Conservation (phyloP, 2,113 vertebrate genomes). For the Ceratotherium simum region DNA sequence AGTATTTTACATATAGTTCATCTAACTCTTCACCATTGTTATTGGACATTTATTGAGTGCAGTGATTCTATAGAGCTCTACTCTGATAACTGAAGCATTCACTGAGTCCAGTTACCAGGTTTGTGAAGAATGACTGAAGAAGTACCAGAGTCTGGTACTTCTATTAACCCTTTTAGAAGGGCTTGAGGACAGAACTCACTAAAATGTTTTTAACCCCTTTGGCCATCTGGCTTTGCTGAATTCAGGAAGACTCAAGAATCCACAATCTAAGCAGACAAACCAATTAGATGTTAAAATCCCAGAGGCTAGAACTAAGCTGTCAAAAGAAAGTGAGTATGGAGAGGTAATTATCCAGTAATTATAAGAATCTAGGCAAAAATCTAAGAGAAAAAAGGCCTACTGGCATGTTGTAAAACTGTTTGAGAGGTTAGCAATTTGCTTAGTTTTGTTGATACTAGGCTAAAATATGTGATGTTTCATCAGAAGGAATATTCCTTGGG, state of each 20-base stretch:
- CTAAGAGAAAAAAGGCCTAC: neutral
- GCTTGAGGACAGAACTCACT: neutral
- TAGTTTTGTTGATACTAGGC: constrained; percentile 48
- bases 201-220: constrained; percentile 11
- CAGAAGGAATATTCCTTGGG: constrained; percentile 1
- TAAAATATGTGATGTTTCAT: constrained; percentile 46
- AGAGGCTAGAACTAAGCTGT: constrained; percentile 65
- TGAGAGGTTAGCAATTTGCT: constrained; percentile 66
- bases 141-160: neutral
- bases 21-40: constrained; percentile 79
- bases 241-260: constrained; percentile 52
- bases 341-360: constrained; percentile 71
- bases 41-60: constrained; percentile 82
- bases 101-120: constrained; percentile 1
- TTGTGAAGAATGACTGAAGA: constrained; percentile 13
- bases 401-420: constrained; percentile 70
- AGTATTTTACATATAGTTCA: constrained; percentile 82
- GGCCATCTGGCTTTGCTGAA: constrained; percentile 30
- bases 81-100: constrained; percentile 58
- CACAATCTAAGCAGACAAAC: constrained; percentile 49
- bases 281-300: constrained; percentile 70
- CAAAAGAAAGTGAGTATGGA: constrained; percentile 54
- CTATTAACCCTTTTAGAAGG: constrained; percentile 5
- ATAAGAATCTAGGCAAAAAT: constrained; percentile 65
- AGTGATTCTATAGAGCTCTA: constrained; percentile 27